Evolutionary conservation across 2,797 vertebrate species (phyloP).

Genomic region (Sorex maritimensis): DNA sequence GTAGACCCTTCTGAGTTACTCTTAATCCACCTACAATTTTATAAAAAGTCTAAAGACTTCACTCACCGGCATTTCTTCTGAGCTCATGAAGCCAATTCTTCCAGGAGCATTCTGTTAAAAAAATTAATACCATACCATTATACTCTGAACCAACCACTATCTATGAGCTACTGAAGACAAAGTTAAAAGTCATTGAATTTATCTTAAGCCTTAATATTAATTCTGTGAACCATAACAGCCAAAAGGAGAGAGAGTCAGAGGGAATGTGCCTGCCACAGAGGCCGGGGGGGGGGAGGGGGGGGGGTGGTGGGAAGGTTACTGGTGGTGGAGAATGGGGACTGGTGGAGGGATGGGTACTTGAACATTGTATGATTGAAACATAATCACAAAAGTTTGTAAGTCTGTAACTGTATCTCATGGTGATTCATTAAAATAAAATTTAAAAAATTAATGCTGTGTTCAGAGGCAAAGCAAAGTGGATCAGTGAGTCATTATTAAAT

Average conservation of each 20-base stretch:
- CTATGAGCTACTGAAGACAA: constrained; percentile 31
- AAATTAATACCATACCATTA: constrained; percentile 57
- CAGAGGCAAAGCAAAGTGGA: constrained; percentile 52
- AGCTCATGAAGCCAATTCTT: constrained; percentile 84
- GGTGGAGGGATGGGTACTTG: too few species aligned
- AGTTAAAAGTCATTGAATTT: constrained; percentile 33
- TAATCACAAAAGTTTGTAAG: too few species aligned
- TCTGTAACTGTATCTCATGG: too few species aligned
- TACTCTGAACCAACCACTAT: constrained; percentile 26
- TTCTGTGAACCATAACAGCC: too few species aligned
- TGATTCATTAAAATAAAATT: too few species aligned
- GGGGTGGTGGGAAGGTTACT: too few species aligned
- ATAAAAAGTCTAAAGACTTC: constrained; percentile 51
- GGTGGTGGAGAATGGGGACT: too few species aligned
- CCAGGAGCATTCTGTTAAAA: constrained; percentile 81
- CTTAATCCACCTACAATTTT: background rate
- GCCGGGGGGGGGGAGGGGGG: too few species aligned
- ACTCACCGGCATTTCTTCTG: constrained; percentile 87
- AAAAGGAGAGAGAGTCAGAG: too few species aligned
- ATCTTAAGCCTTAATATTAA: constrained; percentile 36
- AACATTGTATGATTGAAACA: too few species aligned
- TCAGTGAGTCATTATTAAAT: constrained; percentile 25
- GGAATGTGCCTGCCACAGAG: too few species aligned
- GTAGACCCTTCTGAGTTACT: background rate
- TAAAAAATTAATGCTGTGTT: background rate